Evolutionary conservation across 2,888 invertebrate species (phyloP).

Genomic region (Myopa testacea): DNA sequence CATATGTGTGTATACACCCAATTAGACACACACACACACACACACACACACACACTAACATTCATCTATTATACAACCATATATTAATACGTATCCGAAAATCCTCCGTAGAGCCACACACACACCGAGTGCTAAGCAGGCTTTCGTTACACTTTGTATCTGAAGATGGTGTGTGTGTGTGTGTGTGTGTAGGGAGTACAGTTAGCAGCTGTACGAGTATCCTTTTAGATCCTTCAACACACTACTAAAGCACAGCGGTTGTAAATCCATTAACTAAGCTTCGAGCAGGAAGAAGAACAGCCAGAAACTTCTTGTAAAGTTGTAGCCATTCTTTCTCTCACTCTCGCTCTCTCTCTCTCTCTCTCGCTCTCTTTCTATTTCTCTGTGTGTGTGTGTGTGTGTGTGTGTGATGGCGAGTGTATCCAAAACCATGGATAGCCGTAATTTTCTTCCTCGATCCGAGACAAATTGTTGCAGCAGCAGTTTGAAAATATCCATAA

Average conservation of each 20-base stretch:
- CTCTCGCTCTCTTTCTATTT: not conserved
- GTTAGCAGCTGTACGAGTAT: not conserved
- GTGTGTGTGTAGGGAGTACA: not conserved
- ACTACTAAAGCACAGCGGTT: not conserved
- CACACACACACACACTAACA: not conserved
- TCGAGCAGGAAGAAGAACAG: not conserved
- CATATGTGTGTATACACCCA: no score
- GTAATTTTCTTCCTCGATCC: constrained; percentile 23
- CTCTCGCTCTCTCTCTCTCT: not conserved
- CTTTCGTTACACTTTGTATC: not conserved
- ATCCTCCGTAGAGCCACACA: not conserved
- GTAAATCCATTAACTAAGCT: not conserved
- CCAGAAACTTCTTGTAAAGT: not conserved
- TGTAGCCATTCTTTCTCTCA: not conserved
- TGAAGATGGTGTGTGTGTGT: not conserved
- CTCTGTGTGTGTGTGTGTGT: no score
- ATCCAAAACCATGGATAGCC: not conserved
- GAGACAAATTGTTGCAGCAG: constrained; percentile 18
- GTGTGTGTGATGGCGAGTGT: not conserved
- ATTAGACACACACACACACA: not conserved
- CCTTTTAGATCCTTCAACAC: not conserved
- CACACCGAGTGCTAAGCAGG: not conserved
- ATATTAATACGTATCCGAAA: no score
- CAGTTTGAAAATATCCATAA: no score
- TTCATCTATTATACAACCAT: not conserved